A percentile compares a stretch with the other conserved stretches of the same genome.
Conservation (phyloP, 37 sponge, comb jelly and placozoan genomes). For the Geodia barretti region DNA sequence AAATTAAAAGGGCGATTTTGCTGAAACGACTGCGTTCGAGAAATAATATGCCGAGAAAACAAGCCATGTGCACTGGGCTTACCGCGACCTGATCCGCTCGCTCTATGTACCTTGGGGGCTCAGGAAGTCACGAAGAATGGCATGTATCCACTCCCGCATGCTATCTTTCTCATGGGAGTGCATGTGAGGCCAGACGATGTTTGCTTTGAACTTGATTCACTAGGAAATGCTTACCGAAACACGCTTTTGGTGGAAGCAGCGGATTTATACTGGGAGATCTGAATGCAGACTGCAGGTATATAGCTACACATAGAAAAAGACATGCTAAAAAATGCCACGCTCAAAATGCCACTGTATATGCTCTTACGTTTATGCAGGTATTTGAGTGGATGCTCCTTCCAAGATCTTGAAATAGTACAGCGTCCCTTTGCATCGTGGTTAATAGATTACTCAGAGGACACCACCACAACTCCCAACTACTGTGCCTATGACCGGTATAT, state of each 20-base stretch:
- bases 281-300: background rate
- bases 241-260: background rate
- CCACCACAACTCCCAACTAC: background rate
- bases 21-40: too few relatives aligned
- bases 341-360: too few relatives aligned
- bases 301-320: background rate
- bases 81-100: too few relatives aligned
- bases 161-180: background rate
- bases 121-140: too few relatives aligned
- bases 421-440: background rate
- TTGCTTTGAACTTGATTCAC: background rate
- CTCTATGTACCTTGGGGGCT: too few relatives aligned
- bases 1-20: too few relatives aligned
- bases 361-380: background rate
- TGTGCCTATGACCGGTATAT: background rate
- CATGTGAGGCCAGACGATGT: background rate
- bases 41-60: too few relatives aligned
- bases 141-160: background rate
- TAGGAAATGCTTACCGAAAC: background rate
- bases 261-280: background rate
- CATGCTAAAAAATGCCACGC: too few relatives aligned
- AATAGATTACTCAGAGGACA: background rate
- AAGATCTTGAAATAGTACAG: background rate
- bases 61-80: too few relatives aligned
- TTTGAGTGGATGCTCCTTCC: background rate